Evolutionary conservation across 1,140 invertebrate species (phyloP).

Genomic region (Odontomachus brunneus): DNA sequence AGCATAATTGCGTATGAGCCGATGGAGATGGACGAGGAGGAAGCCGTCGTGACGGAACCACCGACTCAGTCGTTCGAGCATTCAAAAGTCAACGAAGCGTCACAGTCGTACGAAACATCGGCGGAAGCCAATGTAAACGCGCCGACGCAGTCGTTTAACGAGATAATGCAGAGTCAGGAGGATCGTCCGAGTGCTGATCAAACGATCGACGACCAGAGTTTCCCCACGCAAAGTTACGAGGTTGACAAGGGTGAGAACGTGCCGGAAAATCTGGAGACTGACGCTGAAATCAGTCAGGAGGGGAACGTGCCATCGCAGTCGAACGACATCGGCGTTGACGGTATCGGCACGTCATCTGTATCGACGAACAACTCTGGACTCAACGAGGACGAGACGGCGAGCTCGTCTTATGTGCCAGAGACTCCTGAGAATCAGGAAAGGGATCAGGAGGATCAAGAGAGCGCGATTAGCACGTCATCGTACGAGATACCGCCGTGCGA

Average conservation of each 20-base stretch:
- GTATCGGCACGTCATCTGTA: conserved; percentile 80
- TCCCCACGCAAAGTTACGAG: conserved; percentile 83
- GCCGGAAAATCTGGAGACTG: conserved; percentile 77
- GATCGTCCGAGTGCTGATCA: conserved; percentile 69
- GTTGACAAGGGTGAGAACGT: conserved; percentile 80
- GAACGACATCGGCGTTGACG: conserved; percentile 81
- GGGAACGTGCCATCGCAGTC: conserved; percentile 83
- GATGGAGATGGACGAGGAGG: conserved; percentile 77
- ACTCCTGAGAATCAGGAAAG: conserved; percentile 84
- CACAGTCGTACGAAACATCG: conserved; percentile 75
- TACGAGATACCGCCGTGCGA: conserved; percentile 84
- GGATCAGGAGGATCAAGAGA: conserved; percentile 84
- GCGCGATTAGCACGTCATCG: conserved; percentile 84
- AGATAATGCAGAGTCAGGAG: conserved; percentile 76
- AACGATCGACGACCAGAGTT: conserved; percentile 79
- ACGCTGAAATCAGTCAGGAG: conserved; percentile 81
- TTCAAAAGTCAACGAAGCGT: conserved; percentile 75
- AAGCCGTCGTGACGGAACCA: conserved; percentile 69
- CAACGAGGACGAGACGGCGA: conserved; percentile 83
- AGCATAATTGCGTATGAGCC: conserved; percentile 68
- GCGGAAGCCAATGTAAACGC: conserved; percentile 73
- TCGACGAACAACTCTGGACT: conserved; percentile 79
- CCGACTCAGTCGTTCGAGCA: conserved; percentile 82
- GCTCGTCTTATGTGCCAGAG: conserved; percentile 84
- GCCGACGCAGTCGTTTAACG: conserved; percentile 82